Evolutionary conservation across 2,113 vertebrate genomes (phyloP), one percentile per base, ranked within the genome.

Genomic region (Phocoena phocoena): DNA sequence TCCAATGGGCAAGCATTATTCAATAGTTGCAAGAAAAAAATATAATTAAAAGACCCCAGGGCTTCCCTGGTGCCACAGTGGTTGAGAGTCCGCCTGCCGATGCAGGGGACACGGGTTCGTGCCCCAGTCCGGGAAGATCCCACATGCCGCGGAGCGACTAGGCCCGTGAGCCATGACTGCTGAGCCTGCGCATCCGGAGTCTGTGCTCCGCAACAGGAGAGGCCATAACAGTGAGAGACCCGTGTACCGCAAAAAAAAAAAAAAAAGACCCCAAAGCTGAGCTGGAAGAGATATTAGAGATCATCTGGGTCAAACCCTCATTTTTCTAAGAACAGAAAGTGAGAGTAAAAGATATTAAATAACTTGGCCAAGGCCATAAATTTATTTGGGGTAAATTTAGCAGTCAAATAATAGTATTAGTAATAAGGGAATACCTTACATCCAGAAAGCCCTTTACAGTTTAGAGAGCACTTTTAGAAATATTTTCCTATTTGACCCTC

Each of bases 321-420:
- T 90, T 76, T 76, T 85, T 84, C n/a, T 70, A 92, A 91, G 23
- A 62, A 88, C 2, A 79, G 17, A 88, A 81, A 95, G 53, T 53
- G n/a, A 60, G 50, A 88, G 15, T 55, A 23, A 91, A 50, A 86
- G 38, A 58, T 93, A 6, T 47, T 95, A 74, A 92, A 73, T 50
- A 76, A 89, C 25, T 83, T 83, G 60, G 18, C 33, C 68, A 96
- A 86, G 23, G 21, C 25, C n/a, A 60, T 28, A 70, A 53, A 82
- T 80, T 73, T 89, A 62, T 89, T 36, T 79, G 44, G 11, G 31
- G 6, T 10, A 90, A 73, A 74, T 38, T 76, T 82, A 73, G 10
- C 31, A 65, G 55, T 88, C 25, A 94, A 86, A 62, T 47, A 74
- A 79, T 33, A 47, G 6, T 60, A 86, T 47, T 67, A 83, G 3